phyloP scores from a whole-genome alignment of 2,797 vertebrate species.

The Propithecus deckenii region DNA sequence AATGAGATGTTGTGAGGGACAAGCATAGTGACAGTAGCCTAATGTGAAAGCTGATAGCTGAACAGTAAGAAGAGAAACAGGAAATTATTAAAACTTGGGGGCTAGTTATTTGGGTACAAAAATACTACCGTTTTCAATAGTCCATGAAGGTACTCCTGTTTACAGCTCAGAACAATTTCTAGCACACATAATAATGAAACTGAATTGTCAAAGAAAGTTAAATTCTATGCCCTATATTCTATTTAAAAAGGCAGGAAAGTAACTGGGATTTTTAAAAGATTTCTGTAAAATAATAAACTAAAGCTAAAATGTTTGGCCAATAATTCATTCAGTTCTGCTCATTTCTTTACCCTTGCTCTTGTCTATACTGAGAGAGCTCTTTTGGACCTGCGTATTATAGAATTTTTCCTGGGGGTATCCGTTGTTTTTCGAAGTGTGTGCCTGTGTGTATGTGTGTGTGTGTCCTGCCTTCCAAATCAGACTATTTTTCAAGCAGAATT shows the following conservation, averaged over 20 bases:
- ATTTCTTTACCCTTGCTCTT: background rate
- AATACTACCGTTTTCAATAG: background rate
- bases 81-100: background rate
- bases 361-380: background rate
- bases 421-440: background rate
- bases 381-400: background rate
- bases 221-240: background rate
- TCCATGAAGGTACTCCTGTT: background rate
- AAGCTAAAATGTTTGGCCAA: background rate
- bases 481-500: background rate
- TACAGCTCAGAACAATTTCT: conserved; percentile 4
- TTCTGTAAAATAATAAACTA: background rate
- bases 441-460: background rate
- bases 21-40: background rate
- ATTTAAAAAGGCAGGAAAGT: conserved; percentile 16
- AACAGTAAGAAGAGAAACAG: background rate
- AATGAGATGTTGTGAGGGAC: background rate
- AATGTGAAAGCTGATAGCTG: background rate
- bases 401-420: background rate
- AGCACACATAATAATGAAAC: conserved; percentile 4
- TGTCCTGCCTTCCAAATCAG: background rate
- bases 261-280: background rate
- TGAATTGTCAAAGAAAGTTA: conserved; percentile 18
- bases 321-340: background rate
- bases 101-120: background rate